These are phyloP conservation scores for Arctocebus calabarensis DNA, from an alignment of 2,797 vertebrate species.

Conservation along the genomic window DNA sequence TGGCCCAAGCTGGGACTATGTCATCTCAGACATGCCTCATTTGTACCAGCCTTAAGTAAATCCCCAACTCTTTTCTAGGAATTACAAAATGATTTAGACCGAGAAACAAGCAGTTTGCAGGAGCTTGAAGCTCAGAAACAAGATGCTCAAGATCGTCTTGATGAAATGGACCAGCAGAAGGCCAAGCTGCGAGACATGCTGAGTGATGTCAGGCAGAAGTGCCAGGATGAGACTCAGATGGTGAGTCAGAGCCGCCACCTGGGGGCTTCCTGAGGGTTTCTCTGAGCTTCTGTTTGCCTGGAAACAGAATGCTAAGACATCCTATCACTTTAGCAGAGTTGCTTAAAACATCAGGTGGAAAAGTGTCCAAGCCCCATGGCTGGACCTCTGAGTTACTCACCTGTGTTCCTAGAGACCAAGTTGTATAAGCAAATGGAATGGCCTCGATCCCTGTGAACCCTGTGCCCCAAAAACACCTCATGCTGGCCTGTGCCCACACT, in stretches of 20 bases:
- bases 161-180: constrained; percentile 99
- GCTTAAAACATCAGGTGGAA: background rate
- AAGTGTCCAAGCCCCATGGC: background rate
- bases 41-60: background rate
- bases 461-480: background rate
- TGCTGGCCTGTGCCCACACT: background rate
- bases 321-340: background rate
- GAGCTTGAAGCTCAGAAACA: constrained; percentile 98
- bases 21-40: background rate
- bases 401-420: background rate
- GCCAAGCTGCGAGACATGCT: constrained; percentile 98
- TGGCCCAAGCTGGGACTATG: background rate
- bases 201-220: constrained; percentile 95
- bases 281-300: background rate
- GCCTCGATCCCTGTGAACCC: background rate
- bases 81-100: constrained; percentile 96
- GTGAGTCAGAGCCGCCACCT: constrained; percentile 86
- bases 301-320: background rate
- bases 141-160: constrained; percentile 96
- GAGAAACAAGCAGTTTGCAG: constrained; percentile 94
- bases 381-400: background rate
- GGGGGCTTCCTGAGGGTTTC: background rate
- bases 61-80: constrained; percentile 88
- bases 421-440: background rate
- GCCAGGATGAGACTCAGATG: constrained; percentile 98